A percentile compares a stretch with the other conserved stretches of the same genome.
phyloP scores from a whole-genome alignment of 2,113 vertebrate species.

The Onychorhynchus coronatus region DNA sequence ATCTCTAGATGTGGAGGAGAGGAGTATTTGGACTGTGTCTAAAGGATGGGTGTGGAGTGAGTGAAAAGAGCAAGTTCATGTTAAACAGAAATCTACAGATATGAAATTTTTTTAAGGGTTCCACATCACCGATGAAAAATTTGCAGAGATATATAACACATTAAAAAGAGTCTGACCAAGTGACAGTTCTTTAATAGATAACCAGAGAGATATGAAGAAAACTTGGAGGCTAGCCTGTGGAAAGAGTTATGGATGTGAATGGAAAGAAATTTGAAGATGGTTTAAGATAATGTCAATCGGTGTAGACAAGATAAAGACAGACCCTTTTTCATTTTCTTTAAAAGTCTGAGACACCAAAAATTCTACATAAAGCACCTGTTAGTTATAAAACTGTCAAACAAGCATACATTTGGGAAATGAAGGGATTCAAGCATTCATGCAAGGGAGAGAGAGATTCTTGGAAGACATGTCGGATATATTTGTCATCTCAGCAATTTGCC shows the following conservation, averaged over 20 bases:
- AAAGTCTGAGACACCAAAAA: neutral
- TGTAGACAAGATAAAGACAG: neutral
- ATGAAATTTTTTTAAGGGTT: neutral
- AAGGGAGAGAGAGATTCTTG: neutral
- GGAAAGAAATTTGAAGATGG: slow-evolving; percentile 5
- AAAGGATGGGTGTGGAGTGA: neutral
- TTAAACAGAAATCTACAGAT: neutral
- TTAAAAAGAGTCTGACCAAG: neutral
- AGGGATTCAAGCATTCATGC: neutral
- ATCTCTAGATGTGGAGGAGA: neutral
- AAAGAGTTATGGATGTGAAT: neutral
- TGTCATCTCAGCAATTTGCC: slow-evolving; percentile 23
- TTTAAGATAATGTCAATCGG: neutral
- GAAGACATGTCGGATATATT: neutral
- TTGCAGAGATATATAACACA: neutral
- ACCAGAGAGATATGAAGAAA: neutral
- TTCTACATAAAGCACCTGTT: slow-evolving; percentile 10
- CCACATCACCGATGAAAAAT: neutral
- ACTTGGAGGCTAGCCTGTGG: neutral
- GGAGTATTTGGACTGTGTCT: neutral
- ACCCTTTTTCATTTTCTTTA: neutral
- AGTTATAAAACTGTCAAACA: slow-evolving; percentile 29
- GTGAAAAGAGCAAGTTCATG: neutral
- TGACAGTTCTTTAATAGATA: neutral
- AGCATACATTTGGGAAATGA: neutral